Evolutionary conservation across 2,113 vertebrate species (phyloP).

Genomic region (Cichladusa arquata): DNA sequence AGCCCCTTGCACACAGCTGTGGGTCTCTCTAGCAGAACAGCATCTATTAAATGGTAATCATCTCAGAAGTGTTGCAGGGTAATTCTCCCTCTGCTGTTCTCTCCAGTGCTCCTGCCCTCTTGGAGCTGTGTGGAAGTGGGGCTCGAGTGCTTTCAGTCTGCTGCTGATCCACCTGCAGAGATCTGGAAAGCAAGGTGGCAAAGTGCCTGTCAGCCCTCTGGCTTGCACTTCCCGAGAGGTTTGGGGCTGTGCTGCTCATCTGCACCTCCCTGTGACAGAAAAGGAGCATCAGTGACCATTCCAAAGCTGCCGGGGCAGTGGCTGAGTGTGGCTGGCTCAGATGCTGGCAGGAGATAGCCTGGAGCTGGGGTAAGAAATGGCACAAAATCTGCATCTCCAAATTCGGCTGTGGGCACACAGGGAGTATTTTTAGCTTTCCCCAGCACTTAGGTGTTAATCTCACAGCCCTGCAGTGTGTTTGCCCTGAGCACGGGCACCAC

Average conservation of each 20-base stretch:
- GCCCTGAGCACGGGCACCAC: background rate
- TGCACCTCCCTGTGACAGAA: background rate
- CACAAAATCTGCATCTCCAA: background rate
- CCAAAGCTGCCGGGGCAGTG: fast-evolving
- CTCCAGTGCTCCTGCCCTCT: background rate
- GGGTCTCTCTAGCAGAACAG: background rate
- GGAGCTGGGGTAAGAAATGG: background rate
- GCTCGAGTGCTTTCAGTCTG: background rate
- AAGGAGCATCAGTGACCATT: background rate
- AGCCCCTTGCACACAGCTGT: background rate
- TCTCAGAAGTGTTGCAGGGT: background rate
- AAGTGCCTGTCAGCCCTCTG: background rate
- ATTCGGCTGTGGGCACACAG: background rate
- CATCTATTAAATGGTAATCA: background rate
- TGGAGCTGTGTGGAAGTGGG: background rate
- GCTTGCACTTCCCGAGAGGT: background rate
- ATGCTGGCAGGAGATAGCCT: background rate
- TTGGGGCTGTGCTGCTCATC: background rate
- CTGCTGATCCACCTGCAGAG: background rate
- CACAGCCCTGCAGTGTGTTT: background rate
- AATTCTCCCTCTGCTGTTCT: background rate
- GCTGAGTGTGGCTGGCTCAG: background rate
- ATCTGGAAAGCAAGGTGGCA: background rate
- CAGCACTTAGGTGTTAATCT: background rate
- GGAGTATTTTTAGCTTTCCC: background rate